Evolutionary conservation across 2,888 invertebrate genomes (phyloP).

Genomic region (Tortrix viridana): DNA sequence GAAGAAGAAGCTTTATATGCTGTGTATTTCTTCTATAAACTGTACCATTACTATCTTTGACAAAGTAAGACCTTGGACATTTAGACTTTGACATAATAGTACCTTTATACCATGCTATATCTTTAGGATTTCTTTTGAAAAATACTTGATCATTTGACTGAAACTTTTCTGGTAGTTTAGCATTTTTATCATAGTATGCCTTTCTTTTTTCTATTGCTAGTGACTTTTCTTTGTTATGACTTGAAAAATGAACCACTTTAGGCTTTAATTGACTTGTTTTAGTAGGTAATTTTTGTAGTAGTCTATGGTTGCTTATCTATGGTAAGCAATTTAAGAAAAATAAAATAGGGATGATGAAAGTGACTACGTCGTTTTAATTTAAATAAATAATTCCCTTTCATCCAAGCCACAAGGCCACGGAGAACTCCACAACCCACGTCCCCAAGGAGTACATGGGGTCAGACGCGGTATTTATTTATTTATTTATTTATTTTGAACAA

Average conservation of each 20-base stretch:
- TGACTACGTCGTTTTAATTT: too few relatives aligned
- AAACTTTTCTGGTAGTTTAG: neutral
- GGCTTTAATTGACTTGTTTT: neutral
- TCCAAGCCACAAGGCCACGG: too few relatives aligned
- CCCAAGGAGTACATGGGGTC: too few relatives aligned
- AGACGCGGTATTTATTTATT: too few relatives aligned
- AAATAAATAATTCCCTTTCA: too few relatives aligned
- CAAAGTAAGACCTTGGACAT: slow-evolving; percentile 27
- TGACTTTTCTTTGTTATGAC: neutral
- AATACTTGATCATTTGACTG: neutral
- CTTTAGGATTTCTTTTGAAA: slow-evolving; percentile 26
- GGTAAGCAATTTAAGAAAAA: too few relatives aligned
- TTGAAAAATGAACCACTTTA: neutral
- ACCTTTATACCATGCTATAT: neutral
- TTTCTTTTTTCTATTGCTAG: too few relatives aligned
- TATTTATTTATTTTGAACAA: too few relatives aligned
- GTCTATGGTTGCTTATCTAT: too few relatives aligned
- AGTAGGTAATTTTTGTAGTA: neutral
- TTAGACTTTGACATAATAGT: slow-evolving; percentile 12
- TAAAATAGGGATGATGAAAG: too few relatives aligned
- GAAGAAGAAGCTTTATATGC: slow-evolving; percentile 21
- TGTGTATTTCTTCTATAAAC: slow-evolving; percentile 22
- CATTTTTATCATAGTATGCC: slow-evolving; percentile 1
- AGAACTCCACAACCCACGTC: too few relatives aligned
- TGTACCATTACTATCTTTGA: slow-evolving; percentile 18